Base-by-base conservation (phyloP, 2,888 invertebrate genomes). In the Drosophila picticornis region DNA sequence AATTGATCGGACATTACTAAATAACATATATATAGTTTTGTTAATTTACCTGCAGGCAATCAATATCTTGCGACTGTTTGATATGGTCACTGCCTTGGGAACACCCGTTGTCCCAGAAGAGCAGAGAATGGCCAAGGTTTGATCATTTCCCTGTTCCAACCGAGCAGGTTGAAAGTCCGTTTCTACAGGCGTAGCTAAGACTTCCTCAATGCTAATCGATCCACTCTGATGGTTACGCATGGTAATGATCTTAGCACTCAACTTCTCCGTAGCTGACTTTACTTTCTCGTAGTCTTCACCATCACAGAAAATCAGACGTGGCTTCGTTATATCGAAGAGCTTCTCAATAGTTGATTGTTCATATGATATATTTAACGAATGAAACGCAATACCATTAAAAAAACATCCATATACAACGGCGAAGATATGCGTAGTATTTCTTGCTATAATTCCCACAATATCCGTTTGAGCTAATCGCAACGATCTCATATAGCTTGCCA, bases 51-150 rank as follows among this genome's bases (percentile, higher is more conserved):
- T 2, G 43, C 9, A 4, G 2, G 27, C 27, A 4, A 27, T 27
- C 2, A 27, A 27, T 27, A 27, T 55, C 31, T 72, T 82, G 4
- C 36, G 75, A 55, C 74, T 84, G 16, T 85, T 89, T 4, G 64
- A 38, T 2, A 85, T 80, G 0, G 83, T 90, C 19, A 78, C 91
- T 5, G 88, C 88, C 65, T 92, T 93, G 1, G 92, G 91, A 0
- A 57, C 56, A 0, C 92, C 91, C 0, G 92, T 93, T 0, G 92
- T 92, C 2, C 93, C 92, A 9, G 92, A 92, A 0, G 93, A 90
- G 50, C 92, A 91, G 0, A 92, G 72, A 70, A 93, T 92, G 5
- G 90, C 91, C 11, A 91, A 75, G 0, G 84, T 87, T 64, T 92
- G 90, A 55, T 90, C 75, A 16, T 73, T 81, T 13, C 92, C 91